phyloP scores from a whole-genome alignment of 2,113 vertebrate species.

The Puntigrus tetrazona region DNA sequence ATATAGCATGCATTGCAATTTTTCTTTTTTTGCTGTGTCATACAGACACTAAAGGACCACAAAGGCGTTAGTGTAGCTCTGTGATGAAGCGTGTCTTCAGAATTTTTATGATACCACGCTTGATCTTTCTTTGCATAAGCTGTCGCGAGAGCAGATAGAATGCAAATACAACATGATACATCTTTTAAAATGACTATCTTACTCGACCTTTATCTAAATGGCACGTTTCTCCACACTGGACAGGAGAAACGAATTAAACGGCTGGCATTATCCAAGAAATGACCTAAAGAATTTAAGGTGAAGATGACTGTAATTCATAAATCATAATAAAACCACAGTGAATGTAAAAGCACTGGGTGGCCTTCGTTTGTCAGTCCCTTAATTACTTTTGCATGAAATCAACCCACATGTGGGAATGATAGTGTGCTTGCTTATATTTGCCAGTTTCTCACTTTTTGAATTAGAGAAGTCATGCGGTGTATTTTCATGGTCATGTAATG shows the following conservation, averaged over 20 bases:
- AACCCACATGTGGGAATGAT: neutral
- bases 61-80: conserved; percentile 18
- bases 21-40: neutral
- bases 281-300: neutral
- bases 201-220: conserved; percentile 14
- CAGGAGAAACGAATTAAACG: neutral
- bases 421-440: neutral
- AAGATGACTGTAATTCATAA: neutral
- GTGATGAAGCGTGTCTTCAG: conserved; percentile 7
- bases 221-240: neutral
- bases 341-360: neutral
- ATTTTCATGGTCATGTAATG: conserved; percentile 7
- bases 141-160: neutral
- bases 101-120: neutral
- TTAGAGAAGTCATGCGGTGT: neutral
- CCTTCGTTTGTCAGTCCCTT: neutral
- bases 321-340: neutral
- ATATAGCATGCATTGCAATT: too few relatives aligned
- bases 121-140: neutral
- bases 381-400: neutral
- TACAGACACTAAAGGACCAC: neutral
- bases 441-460: neutral
- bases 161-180: neutral
- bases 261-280: neutral
- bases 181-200: neutral